These are phyloP conservation scores for Dipodomys spectabilis DNA, from an alignment of 2,113 vertebrate species.

Conservation along the genomic window DNA sequence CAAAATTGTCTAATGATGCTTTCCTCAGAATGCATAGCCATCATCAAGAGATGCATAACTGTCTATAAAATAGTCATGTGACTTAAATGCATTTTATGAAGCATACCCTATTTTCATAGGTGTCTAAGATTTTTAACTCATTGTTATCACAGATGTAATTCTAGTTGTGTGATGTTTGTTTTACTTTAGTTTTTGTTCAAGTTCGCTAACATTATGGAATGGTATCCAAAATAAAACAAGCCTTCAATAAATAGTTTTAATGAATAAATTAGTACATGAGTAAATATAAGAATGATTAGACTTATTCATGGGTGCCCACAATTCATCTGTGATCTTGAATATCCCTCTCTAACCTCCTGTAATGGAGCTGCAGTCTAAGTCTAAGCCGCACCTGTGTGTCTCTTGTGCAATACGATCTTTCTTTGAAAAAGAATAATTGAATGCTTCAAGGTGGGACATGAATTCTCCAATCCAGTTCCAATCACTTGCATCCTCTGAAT, in stretches of 20 bases:
- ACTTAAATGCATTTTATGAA: slow-evolving; percentile 32
- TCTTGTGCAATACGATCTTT: not conserved
- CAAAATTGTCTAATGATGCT: not conserved
- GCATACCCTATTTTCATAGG: not conserved
- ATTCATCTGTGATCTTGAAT: not conserved
- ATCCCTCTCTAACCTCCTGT: not conserved
- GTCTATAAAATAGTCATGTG: not conserved
- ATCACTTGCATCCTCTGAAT: not conserved
- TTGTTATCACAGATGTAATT: not conserved
- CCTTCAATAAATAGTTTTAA: not conserved
- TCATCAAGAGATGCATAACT: not conserved
- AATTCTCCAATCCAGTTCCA: not conserved
- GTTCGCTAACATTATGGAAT: not conserved
- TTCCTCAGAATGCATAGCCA: not conserved
- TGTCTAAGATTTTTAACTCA: not conserved
- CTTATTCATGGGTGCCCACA: not conserved
- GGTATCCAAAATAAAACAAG: not conserved
- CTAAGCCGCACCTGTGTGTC: not conserved
- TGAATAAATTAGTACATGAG: not conserved
- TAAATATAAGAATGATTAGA: not conserved
- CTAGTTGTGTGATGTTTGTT: not conserved
- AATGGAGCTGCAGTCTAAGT: not conserved
- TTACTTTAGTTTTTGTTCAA: not conserved
- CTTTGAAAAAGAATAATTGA: not conserved
- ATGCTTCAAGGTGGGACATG: not conserved